These are phyloP conservation scores for Charaxes varanes DNA, from an alignment of 1,140 invertebrate species.

Conservation along the genomic window DNA sequence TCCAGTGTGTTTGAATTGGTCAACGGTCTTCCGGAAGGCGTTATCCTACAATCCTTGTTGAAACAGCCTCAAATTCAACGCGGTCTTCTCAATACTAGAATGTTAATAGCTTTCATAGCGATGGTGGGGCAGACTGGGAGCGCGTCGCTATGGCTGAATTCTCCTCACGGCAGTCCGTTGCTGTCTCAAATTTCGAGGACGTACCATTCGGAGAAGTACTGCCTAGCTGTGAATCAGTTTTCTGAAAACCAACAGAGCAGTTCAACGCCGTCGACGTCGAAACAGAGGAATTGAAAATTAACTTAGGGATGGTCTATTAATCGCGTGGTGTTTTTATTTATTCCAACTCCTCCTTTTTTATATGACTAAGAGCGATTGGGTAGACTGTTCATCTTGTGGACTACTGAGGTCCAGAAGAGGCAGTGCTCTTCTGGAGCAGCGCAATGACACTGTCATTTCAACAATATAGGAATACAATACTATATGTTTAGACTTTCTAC, in stretches of 20 bases:
- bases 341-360: no score
- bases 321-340: no score
- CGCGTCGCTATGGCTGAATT: slow-evolving; percentile 57
- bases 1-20: slow-evolving; percentile 55
- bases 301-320: no score
- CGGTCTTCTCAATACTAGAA: slow-evolving; percentile 55
- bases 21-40: slow-evolving; percentile 50
- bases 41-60: slow-evolving; percentile 50
- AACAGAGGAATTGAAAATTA: slow-evolving; percentile 25
- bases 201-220: slow-evolving; percentile 64
- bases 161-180: slow-evolving; percentile 54
- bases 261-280: slow-evolving; percentile 43
- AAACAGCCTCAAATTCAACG: slow-evolving; percentile 60
- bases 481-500: no score
- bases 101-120: slow-evolving; percentile 63
- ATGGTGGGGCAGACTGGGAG: slow-evolving; percentile 59
- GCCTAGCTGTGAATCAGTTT: slow-evolving; percentile 61
- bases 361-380: no score
- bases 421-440: no score
- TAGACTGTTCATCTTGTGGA: no score
- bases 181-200: slow-evolving; percentile 60
- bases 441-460: no score
- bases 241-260: slow-evolving; percentile 27
- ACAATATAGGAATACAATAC: no score
- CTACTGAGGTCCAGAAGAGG: no score